Evolutionary conservation across 2,888 invertebrate genomes (phyloP), one percentile per base, ranked within the genome.

Genomic region (Heliconius ismenius): DNA sequence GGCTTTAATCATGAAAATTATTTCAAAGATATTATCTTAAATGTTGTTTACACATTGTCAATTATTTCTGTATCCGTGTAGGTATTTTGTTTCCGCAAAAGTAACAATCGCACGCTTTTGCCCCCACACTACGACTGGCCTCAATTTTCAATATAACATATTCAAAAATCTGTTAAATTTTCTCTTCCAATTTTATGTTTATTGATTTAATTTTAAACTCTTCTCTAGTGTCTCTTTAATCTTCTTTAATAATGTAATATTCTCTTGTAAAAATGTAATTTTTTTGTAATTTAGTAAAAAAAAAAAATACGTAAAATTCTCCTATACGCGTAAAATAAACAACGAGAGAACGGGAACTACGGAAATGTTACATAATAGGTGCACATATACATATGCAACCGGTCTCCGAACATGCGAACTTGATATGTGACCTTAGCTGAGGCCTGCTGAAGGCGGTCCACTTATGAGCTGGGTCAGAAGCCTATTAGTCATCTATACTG

Each of bases 391-490:
- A 83, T 82, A 83, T 83, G 78, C 75, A 76, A 81, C 84, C 84
- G 85, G 85, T 82, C 81, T 83, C 81, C 78, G 86, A 86, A 90
- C 86, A 87, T 86, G 85, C 91, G 92, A 92, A 92, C 92, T 92
- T 92, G 92, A 89, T 89, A 85, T 89, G 89, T 92, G 92, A 92
- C 92, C 92, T 92, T 89, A 84, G 82, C 77, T 81, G 84, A 86
- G 89, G 89, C 85, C 86, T 84, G 86, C 80, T 82, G 83, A 84
- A 84, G 85, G 85, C 84, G 84, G 84, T 81, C 83, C 80, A 83
- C 85, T 88, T 88, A 85, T 89, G 88, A 89, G 89, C 90, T 76
- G 79, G 78, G 79, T 77, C 79, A 78, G 70, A 78, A 73, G 75
- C 74, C 84, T 84, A 85, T 86, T 87, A 86, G 83, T 84, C 85